Evolutionary conservation across 2,888 invertebrate genomes (phyloP).

Genomic region (Stenolophus ochropezus): DNA sequence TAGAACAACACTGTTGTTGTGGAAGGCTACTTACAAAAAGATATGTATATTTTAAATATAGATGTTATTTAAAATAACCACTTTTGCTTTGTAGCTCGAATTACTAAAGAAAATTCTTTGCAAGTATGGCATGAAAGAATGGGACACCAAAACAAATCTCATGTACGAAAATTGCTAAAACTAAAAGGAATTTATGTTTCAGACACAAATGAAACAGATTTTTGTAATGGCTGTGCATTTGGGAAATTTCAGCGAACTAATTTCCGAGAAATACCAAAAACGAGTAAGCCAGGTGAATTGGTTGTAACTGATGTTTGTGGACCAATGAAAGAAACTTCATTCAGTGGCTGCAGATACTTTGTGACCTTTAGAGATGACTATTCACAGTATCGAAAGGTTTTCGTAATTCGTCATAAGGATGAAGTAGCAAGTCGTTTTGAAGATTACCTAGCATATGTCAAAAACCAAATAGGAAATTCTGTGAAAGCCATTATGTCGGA

Average conservation of each 20-base stretch:
- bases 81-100: slow-evolving; percentile 4
- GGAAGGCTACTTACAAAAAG: neutral
- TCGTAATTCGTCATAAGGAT: slow-evolving; percentile 46
- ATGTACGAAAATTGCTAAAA: neutral
- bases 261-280: slow-evolving; percentile 54
- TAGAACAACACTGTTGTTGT: slow-evolving; percentile 11
- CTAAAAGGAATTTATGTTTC: neutral
- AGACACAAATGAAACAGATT: neutral
- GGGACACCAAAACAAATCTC: neutral
- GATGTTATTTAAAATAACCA: neutral
- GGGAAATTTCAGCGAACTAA: slow-evolving; percentile 59
- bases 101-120: neutral
- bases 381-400: slow-evolving; percentile 51
- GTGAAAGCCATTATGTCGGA: slow-evolving; percentile 56
- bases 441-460: slow-evolving; percentile 21
- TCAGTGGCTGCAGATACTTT: slow-evolving; percentile 52
- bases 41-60: neutral
- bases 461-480: slow-evolving; percentile 49
- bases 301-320: slow-evolving; percentile 60
- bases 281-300: slow-evolving; percentile 33
- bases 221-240: slow-evolving; percentile 56
- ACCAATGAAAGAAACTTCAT: slow-evolving; percentile 55
- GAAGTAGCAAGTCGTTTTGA: slow-evolving; percentile 57
- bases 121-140: neutral
- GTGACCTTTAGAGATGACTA: slow-evolving; percentile 60